Evolutionary conservation across 2,888 invertebrate genomes (phyloP).

Genomic region (Zonitis immaculata): DNA sequence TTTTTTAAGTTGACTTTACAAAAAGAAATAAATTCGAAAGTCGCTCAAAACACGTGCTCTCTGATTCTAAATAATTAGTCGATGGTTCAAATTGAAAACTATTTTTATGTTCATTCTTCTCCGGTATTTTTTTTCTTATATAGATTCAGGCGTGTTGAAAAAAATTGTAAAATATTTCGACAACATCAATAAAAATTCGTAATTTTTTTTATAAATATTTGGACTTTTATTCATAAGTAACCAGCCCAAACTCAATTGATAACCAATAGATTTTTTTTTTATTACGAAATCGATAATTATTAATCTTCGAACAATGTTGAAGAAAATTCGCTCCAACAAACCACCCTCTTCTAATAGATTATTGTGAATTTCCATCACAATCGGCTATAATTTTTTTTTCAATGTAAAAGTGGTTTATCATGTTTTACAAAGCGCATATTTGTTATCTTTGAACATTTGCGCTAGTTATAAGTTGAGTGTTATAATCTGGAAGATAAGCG

Average conservation of each 20-base stretch:
- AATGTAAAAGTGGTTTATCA: constrained; percentile 25
- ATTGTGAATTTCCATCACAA: constrained; percentile 9
- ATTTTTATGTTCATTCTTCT: neutral
- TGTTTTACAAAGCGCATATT: constrained; percentile 21
- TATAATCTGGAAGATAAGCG: constrained; percentile 3
- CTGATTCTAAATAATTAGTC: neutral
- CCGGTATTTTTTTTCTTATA: too few species aligned
- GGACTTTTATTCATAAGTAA: too few species aligned
- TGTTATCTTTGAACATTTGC: constrained; percentile 12
- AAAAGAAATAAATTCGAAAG: neutral
- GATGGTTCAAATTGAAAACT: neutral
- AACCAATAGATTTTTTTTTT: too few species aligned
- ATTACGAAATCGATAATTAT: neutral
- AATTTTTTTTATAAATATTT: too few species aligned
- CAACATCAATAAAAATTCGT: neutral
- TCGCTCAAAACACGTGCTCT: neutral
- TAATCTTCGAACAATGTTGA: too few species aligned
- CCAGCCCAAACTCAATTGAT: constrained; percentile 13
- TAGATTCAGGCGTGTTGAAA: neutral
- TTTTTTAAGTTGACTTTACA: too few species aligned
- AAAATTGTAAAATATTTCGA: constrained; percentile 3
- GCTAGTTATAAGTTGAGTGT: neutral
- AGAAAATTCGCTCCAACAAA: too few species aligned
- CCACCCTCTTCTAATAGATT: too few species aligned
- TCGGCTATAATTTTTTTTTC: constrained; percentile 17